These are phyloP conservation scores for Cancer borealis DNA, from an alignment of 2,888 invertebrate genomes.

Conservation along the genomic window DNA sequence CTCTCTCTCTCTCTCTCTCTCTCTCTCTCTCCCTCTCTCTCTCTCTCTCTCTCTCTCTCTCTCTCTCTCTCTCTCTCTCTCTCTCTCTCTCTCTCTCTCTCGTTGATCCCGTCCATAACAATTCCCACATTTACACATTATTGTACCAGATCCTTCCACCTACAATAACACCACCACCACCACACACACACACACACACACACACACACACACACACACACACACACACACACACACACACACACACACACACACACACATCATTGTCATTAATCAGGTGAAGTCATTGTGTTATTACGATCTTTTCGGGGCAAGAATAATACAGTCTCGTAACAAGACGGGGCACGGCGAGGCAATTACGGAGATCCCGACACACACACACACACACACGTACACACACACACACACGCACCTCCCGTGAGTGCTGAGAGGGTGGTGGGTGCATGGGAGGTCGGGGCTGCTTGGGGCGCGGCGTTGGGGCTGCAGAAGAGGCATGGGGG, in stretches of 20 bases:
- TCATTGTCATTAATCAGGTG: background rate
- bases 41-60: too few relatives aligned
- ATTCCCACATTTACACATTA: too few relatives aligned
- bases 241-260: conserved; percentile 15
- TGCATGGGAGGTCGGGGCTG: conserved; percentile 66
- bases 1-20: too few relatives aligned
- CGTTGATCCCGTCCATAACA: background rate
- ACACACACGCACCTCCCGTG: conserved; percentile 72
- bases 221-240: background rate
- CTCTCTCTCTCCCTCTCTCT: background rate
- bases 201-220: conserved; percentile 47
- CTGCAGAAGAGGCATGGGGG: conserved; percentile 80
- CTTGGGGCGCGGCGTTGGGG: conserved; percentile 25
- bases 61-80: background rate
- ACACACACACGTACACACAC: conserved; percentile 35
- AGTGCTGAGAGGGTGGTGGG: conserved; percentile 74
- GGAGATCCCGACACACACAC: conserved; percentile 1
- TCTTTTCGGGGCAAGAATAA: background rate
- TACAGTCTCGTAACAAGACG: background rate
- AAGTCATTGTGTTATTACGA: background rate
- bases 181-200: conserved; percentile 39
- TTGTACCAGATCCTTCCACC: background rate
- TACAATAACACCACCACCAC: background rate
- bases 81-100: conserved; percentile 38
- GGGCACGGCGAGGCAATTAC: background rate